Evolutionary conservation across 1,140 invertebrate genomes (phyloP), one percentile per base, ranked within the genome.

Genomic region (Prorops nasuta): DNA sequence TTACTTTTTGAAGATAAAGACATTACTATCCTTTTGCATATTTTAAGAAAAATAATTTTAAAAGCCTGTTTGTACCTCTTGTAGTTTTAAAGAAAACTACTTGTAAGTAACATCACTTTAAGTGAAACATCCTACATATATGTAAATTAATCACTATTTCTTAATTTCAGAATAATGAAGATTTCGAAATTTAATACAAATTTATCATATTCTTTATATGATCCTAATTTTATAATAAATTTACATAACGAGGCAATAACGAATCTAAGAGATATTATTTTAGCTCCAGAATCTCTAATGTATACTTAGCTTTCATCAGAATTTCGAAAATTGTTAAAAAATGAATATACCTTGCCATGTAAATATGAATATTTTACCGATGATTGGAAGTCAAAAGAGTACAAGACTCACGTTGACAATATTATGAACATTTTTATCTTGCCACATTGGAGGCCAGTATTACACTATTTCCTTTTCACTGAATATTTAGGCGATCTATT

Each of bases 211-310:
- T 71, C 82, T 22, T 69, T 83, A 18, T 73, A 74, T 17, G 76
- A 83, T 53, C 80, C 85, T 0, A 76, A 81, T 49, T 81, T 80
- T 52, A 74, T 86, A 3, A 80, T 84, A 15, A 66, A 78, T 21
- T 67, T 86, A 22, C 86, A 87, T 53, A 89, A 89, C 62, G 78
- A 82, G 56, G 83, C 82, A 24, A 77, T 89, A 3, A 71, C 75
- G 39, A 81, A 81, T 54, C 60, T 88, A 15, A 81, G 76, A n/a
- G 63, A 80, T 19, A 80, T 88, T 32, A 67, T 83, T n/a, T 74
- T 81, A 16, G 78, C 86, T 71, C 75, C 81, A 10, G 62, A 79
- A 31, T 64, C 62, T 0, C 50, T 69, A 7, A 59, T 73, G 22
- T 77, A 76, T 32, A 74, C 76, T 0, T 67, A 74, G 53, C 81